Percentiles rank a stretch among this genome's conserved stretches.
phyloP scores from a whole-genome alignment of 2,797 vertebrate species.

The Mus caroli region DNA sequence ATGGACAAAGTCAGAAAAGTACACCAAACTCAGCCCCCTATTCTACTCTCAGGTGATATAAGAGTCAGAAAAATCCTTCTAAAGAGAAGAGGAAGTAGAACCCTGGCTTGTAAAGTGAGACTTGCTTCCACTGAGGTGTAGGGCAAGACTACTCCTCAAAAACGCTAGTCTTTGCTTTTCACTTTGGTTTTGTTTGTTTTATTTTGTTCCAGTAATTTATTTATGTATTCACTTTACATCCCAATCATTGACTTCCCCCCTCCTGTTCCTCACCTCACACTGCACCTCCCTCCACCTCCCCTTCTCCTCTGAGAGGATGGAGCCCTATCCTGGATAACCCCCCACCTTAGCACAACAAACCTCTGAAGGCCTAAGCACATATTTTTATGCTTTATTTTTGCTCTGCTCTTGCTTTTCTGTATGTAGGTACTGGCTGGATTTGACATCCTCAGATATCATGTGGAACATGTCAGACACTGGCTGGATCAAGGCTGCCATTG shows the following conservation, averaged over 20 bases:
- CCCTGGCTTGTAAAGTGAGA: background rate
- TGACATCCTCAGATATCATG: conserved; percentile 87
- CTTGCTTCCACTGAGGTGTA: background rate
- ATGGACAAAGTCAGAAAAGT: background rate
- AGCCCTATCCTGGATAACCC: background rate
- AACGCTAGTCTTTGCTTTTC: background rate
- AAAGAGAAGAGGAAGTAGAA: background rate
- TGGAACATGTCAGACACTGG: conserved; percentile 91
- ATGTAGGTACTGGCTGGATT: conserved; percentile 89
- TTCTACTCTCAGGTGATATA: background rate
- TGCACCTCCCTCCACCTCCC: background rate
- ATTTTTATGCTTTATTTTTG: background rate
- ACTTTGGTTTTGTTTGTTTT: background rate
- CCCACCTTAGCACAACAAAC: background rate
- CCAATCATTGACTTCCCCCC: background rate
- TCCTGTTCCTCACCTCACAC: background rate
- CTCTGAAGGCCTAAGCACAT: background rate
- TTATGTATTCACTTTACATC: background rate
- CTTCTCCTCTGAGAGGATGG: background rate
- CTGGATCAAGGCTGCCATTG: conserved; percentile 90
- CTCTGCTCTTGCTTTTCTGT: conserved; percentile 8
- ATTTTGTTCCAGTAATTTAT: background rate
- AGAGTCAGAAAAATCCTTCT: background rate
- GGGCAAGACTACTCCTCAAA: background rate
- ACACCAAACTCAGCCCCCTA: background rate